These are phyloP conservation scores for Lomographa bimaculata DNA, from an alignment of 2,888 invertebrate genomes.

Conservation along the genomic window DNA sequence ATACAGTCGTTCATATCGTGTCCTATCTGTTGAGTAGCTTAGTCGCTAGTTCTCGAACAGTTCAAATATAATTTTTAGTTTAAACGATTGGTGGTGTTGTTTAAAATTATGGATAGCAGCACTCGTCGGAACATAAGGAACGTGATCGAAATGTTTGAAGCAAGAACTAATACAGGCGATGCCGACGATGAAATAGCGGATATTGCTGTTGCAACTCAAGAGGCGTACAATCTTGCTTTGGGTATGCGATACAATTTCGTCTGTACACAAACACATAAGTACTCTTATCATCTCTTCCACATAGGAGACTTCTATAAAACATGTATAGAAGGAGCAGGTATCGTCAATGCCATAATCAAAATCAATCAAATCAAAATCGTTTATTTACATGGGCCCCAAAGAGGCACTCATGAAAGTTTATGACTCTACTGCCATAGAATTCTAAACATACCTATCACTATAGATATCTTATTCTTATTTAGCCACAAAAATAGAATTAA, in stretches of 20 bases:
- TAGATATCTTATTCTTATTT: too few species aligned
- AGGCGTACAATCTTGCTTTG: constrained; percentile 42
- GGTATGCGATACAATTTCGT: constrained; percentile 36
- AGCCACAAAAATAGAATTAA: too few species aligned
- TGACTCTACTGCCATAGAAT: too few species aligned
- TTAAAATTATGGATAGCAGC: constrained; percentile 47
- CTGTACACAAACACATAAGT: too few species aligned
- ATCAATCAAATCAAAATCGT: too few species aligned
- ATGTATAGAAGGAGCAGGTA: too few species aligned
- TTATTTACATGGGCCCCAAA: too few species aligned
- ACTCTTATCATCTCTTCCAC: too few species aligned
- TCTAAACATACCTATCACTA: too few species aligned
- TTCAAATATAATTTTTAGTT: constrained; percentile 1
- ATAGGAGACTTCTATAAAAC: too few species aligned
- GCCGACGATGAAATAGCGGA: constrained; percentile 48
- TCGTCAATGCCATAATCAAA: too few species aligned
- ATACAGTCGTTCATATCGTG: constrained; percentile 51
- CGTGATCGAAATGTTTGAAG: constrained; percentile 71
- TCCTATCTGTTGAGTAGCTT: constrained; percentile 50
- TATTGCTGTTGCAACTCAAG: constrained; percentile 40
- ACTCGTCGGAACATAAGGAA: constrained; percentile 54
- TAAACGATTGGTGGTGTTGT: constrained; percentile 3
- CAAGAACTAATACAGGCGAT: constrained; percentile 42
- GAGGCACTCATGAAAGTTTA: too few species aligned
- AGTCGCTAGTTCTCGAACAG: constrained; percentile 14